Evolutionary conservation across 1,140 invertebrate genomes (phyloP).

Genomic region (Pseudomyrmex pallidus): DNA sequence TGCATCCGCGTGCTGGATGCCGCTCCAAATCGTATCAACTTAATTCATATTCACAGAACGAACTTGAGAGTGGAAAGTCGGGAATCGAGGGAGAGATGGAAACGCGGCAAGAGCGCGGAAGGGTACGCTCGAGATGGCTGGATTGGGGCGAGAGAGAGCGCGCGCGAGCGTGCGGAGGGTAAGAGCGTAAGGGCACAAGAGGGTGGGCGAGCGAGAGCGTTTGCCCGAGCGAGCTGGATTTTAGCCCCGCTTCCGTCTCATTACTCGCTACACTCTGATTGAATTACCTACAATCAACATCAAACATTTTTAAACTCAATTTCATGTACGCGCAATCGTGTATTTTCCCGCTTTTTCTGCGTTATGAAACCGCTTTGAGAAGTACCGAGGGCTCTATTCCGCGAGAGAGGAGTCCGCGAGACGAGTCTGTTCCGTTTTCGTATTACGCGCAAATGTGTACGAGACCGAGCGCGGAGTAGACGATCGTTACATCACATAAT

Average conservation of each 20-base stretch:
- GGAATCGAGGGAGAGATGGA: constrained; percentile 65
- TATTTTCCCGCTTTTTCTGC: constrained; percentile 69
- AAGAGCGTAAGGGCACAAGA: too few species aligned
- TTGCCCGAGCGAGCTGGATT: constrained; percentile 74
- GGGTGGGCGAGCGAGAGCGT: constrained; percentile 70
- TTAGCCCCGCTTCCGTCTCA: constrained; percentile 79
- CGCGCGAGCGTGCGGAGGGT: too few species aligned
- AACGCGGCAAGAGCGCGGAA: constrained; percentile 13
- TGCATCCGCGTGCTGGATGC: constrained; percentile 64
- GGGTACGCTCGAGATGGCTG: constrained; percentile 34
- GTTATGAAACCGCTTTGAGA: constrained; percentile 70
- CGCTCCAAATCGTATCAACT: constrained; percentile 76
- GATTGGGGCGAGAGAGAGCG: constrained; percentile 24
- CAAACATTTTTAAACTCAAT: constrained; percentile 82
- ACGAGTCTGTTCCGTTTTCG: constrained; percentile 53
- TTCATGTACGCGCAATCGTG: constrained; percentile 73
- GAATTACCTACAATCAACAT: constrained; percentile 82
- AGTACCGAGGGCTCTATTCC: constrained; percentile 58
- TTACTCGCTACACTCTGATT: constrained; percentile 79
- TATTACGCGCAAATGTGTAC: constrained; percentile 58
- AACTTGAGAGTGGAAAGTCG: constrained; percentile 75
- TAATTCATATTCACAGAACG: constrained; percentile 80
- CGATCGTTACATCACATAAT: constrained; percentile 65
- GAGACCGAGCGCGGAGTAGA: constrained; percentile 16
- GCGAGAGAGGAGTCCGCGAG: constrained; percentile 45